phyloP scores from a whole-genome alignment of 1,140 invertebrate species.

The Anastrepha ludens region DNA sequence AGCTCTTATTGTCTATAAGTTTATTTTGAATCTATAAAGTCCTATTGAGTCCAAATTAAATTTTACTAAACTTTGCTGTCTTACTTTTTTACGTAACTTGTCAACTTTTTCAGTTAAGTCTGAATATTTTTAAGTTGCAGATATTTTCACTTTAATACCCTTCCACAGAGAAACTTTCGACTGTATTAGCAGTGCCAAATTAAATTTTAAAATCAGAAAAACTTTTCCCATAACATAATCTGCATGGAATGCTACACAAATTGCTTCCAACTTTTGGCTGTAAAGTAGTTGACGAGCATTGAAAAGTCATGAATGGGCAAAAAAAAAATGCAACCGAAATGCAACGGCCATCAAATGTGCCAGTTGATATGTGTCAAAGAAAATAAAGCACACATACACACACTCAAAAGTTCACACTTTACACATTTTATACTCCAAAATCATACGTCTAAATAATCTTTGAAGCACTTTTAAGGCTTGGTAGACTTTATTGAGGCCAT shows the following conservation, averaged over 20 bases:
- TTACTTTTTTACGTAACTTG: too few relatives aligned
- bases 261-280: neutral
- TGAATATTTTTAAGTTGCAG: too few relatives aligned
- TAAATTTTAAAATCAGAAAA: neutral
- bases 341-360: conserved; percentile 3
- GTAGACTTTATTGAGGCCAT: conserved; percentile 20
- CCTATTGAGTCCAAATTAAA: too few relatives aligned
- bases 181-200: neutral
- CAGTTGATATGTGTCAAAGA: neutral
- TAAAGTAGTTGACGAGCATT: conserved; percentile 14
- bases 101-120: too few relatives aligned
- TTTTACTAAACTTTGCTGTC: too few relatives aligned
- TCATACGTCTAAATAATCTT: neutral
- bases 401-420: neutral
- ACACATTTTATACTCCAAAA: too few relatives aligned
- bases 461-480: neutral
- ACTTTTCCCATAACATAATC: neutral
- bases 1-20: too few relatives aligned
- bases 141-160: too few relatives aligned
- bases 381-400: neutral
- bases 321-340: conserved; percentile 3
- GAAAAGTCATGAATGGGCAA: conserved; percentile 7
- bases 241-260: neutral
- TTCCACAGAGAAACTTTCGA: neutral
- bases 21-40: too few relatives aligned